Evolutionary conservation across 2,888 invertebrate genomes (phyloP).

Genomic region (Hirudinaria manillensis): DNA sequence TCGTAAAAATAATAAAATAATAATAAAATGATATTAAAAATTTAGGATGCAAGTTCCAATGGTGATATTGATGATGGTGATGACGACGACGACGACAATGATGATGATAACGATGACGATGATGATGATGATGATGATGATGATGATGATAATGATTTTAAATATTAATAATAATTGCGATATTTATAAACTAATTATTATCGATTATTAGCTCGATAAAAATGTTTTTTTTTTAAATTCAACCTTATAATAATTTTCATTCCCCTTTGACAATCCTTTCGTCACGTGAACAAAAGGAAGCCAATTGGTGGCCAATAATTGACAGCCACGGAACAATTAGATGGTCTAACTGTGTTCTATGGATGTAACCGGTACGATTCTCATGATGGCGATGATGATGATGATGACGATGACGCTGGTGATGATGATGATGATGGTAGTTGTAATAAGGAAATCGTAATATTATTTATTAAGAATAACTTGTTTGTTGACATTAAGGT

Average conservation of each 20-base stretch:
- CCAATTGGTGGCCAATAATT: no score
- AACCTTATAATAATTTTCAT: neutral
- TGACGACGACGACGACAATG: constrained; percentile 10
- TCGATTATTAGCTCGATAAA: constrained; percentile 29
- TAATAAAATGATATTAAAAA: neutral
- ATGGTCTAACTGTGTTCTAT: no score
- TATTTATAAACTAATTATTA: constrained; percentile 24
- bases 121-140: constrained; percentile 13
- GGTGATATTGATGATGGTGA: constrained; percentile 4
- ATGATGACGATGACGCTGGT: constrained; percentile 33
- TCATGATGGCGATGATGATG: constrained; percentile 33
- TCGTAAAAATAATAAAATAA: neutral
- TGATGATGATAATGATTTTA: constrained; percentile 7
- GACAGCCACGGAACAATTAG: no score
- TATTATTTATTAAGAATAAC: no score
- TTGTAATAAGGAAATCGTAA: constrained; percentile 24
- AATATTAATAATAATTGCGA: constrained; percentile 20
- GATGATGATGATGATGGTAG: constrained; percentile 31
- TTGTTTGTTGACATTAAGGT: no score
- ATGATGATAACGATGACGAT: constrained; percentile 9
- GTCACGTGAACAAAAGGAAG: no score
- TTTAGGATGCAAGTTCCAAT: neutral
- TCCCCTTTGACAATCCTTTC: no score
- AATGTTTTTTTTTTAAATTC: neutral
- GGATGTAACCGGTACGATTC: constrained; percentile 23